Evolutionary conservation across 2,797 vertebrate species (phyloP).

Genomic region (Cygnus olor): DNA sequence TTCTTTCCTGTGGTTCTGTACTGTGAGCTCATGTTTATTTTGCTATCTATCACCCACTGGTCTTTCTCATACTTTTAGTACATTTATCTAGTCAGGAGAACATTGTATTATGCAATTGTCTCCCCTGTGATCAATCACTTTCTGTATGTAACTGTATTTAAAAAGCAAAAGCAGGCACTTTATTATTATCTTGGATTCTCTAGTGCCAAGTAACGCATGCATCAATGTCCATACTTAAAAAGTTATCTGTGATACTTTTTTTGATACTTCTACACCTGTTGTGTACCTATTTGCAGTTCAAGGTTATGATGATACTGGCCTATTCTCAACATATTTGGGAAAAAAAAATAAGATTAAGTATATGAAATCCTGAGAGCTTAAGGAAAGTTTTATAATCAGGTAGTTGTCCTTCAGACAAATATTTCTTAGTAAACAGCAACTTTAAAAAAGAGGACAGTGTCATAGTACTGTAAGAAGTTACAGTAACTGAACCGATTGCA

Average conservation of each 20-base stretch:
- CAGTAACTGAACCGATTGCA: background rate
- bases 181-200: slow-evolving; percentile 42
- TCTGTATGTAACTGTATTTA: slow-evolving; percentile 3
- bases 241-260: background rate
- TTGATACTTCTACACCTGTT: background rate
- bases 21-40: slow-evolving; percentile 8
- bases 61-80: background rate
- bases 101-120: slow-evolving; percentile 39
- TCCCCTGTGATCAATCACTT: slow-evolving; percentile 43
- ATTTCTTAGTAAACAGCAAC: background rate
- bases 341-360: background rate
- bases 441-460: background rate
- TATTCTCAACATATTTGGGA: background rate
- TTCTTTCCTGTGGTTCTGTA: background rate
- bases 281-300: background rate
- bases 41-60: background rate
- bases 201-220: background rate
- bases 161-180: slow-evolving; percentile 32
- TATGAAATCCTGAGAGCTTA: background rate
- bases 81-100: slow-evolving; percentile 34
- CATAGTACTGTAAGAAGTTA: background rate
- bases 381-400: background rate
- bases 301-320: background rate
- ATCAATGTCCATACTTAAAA: background rate
- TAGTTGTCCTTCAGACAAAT: background rate